Conservation (phyloP, 2,888 invertebrate genomes). For the Papilio demoleus region DNA sequence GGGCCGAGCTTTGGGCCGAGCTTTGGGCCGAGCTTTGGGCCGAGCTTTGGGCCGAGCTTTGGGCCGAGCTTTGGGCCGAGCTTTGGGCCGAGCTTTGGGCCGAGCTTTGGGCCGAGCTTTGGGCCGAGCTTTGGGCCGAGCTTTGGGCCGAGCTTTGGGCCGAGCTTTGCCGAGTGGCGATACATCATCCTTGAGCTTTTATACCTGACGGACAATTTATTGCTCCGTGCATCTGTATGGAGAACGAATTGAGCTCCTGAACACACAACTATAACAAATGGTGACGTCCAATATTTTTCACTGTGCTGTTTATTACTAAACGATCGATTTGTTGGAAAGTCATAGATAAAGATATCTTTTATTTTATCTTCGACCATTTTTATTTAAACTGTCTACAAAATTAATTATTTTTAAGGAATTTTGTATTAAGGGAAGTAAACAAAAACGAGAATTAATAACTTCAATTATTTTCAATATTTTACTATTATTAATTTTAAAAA, state of each 20-base stretch:
- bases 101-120: no score
- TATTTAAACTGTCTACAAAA: not conserved
- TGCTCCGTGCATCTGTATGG: constrained; percentile 33
- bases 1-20: no score
- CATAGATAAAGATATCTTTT: constrained; percentile 11
- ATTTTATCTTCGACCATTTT: constrained; percentile 6
- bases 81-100: no score
- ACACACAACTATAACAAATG: constrained; percentile 11
- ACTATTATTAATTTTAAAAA: not conserved
- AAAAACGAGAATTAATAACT: not conserved
- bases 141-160: not conserved
- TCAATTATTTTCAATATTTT: no score
- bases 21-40: no score
- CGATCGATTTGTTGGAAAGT: constrained; percentile 33
- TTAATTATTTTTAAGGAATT: not conserved
- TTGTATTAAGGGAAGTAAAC: not conserved
- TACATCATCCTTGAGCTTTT: constrained; percentile 67
- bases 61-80: no score
- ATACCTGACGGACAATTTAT: constrained; percentile 61
- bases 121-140: no score
- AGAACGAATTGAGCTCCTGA: constrained; percentile 14
- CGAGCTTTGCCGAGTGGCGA: constrained; percentile 33
- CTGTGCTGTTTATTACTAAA: not conserved
- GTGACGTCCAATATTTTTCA: not conserved
- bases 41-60: no score